A percentile compares a stretch with the other conserved stretches of the same genome.
phyloP scores from a whole-genome alignment of 2,888 invertebrate species.

The Apeira syringaria region DNA sequence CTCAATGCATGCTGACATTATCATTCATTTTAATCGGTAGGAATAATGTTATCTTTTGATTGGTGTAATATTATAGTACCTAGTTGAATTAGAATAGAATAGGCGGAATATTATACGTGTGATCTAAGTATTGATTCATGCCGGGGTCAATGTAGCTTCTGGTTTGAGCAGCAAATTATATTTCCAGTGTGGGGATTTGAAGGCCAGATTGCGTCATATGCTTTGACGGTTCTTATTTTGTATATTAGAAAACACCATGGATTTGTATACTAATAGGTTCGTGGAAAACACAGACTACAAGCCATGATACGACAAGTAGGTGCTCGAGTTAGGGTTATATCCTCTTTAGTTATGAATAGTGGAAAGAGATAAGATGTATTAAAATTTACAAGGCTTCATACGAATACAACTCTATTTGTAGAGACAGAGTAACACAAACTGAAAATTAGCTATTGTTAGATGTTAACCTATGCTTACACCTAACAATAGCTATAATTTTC shows the following conservation, averaged over 20 bases:
- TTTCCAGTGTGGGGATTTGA: constrained; percentile 50
- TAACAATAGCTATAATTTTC: too few species aligned
- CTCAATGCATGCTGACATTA: constrained; percentile 14
- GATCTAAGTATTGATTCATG: constrained; percentile 50
- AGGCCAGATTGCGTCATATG: constrained; percentile 58
- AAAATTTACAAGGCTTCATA: too few species aligned
- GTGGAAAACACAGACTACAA: too few species aligned
- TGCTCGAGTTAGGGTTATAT: too few species aligned
- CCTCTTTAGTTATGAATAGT: too few species aligned
- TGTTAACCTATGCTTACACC: too few species aligned
- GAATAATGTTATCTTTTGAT: too few species aligned
- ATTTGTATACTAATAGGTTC: too few species aligned
- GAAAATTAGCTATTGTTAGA: too few species aligned
- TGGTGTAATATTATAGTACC: not conserved
- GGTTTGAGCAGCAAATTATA: constrained; percentile 49
- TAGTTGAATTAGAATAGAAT: constrained; percentile 24
- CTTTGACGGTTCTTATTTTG: constrained; percentile 28
- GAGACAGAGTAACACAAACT: too few species aligned
- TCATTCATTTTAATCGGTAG: not conserved
- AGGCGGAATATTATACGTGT: constrained; percentile 36
- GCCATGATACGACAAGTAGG: not conserved
- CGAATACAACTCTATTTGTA: too few species aligned
- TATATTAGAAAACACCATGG: constrained; percentile 7
- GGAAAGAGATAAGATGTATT: too few species aligned
- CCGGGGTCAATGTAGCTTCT: constrained; percentile 50